A percentile compares a stretch with the other conserved stretches of the same genome.
These are phyloP conservation scores for Gryllus longicercus DNA, from an alignment of 2,888 invertebrate genomes.

Conservation along the genomic window DNA sequence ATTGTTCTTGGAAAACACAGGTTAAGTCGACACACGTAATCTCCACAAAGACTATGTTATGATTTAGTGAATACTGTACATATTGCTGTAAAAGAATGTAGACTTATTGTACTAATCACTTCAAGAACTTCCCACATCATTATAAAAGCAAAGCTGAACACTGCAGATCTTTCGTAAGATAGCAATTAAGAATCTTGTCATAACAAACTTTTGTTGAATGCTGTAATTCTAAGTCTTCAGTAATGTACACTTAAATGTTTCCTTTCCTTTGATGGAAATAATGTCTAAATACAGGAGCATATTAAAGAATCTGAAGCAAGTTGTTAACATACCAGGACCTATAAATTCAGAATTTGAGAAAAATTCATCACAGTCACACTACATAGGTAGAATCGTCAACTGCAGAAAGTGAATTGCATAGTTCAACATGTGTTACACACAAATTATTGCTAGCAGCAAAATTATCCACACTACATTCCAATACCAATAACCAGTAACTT, in stretches of 20 bases:
- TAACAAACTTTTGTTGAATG: background rate
- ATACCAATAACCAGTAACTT: conserved; percentile 17
- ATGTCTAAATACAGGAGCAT: background rate
- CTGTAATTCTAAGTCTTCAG: background rate
- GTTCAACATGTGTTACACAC: conserved; percentile 17
- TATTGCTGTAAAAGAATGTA: background rate
- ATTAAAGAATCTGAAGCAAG: background rate
- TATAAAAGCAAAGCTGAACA: background rate
- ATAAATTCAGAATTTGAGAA: background rate
- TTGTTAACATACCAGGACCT: background rate
- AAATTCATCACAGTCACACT: background rate
- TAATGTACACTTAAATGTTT: background rate
- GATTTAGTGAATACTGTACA: background rate
- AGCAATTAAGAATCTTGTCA: background rate
- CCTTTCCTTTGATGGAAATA: conserved; percentile 2
- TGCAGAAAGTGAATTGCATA: background rate
- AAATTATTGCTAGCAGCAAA: conserved; percentile 17
- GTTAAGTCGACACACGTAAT: background rate
- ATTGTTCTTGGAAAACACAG: background rate
- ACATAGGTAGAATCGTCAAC: background rate
- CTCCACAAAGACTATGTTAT: background rate
- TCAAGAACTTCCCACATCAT: background rate
- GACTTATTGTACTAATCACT: conserved; percentile 17
- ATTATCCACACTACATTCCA: background rate
- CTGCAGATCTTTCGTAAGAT: background rate